These are phyloP conservation scores for Zaprionus ghesquierei DNA, from an alignment of 1,140 invertebrate species.

Conservation along the genomic window DNA sequence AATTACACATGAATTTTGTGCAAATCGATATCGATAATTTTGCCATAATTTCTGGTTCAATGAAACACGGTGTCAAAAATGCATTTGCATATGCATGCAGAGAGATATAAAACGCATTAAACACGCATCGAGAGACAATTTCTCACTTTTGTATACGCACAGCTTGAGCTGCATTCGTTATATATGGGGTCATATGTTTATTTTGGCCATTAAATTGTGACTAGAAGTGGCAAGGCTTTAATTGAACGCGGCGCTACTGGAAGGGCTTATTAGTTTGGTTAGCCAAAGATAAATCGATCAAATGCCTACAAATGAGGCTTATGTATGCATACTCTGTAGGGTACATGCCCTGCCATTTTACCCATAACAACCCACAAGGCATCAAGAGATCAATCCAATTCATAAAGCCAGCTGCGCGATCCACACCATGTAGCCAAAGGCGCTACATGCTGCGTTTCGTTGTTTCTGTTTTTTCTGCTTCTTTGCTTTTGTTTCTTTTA, in stretches of 20 bases:
- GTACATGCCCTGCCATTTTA: neutral
- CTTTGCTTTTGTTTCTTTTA: neutral
- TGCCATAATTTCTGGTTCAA: conserved; percentile 43
- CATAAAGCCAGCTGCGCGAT: neutral
- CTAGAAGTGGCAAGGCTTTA: neutral
- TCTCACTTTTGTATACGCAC: conserved; percentile 47
- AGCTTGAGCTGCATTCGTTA: conserved; percentile 29
- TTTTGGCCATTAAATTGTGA: neutral
- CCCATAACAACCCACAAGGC: neutral
- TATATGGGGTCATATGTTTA: conserved; percentile 5
- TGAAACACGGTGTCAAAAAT: conserved; percentile 56
- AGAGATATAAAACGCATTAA: conserved; percentile 43
- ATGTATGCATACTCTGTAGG: too few relatives aligned
- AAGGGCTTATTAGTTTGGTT: neutral
- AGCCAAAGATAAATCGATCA: too few relatives aligned
- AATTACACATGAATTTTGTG: neutral
- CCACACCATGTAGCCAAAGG: neutral
- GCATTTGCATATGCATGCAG: conserved; percentile 72
- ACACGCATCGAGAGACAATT: conserved; percentile 41
- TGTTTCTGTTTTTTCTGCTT: neutral
- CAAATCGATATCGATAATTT: neutral
- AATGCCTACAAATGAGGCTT: too few relatives aligned
- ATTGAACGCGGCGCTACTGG: neutral
- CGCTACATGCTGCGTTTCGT: neutral
- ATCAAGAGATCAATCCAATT: neutral